These are phyloP conservation scores for Scolopax rusticola DNA, from an alignment of 2,797 vertebrate genomes.

Conservation along the genomic window DNA sequence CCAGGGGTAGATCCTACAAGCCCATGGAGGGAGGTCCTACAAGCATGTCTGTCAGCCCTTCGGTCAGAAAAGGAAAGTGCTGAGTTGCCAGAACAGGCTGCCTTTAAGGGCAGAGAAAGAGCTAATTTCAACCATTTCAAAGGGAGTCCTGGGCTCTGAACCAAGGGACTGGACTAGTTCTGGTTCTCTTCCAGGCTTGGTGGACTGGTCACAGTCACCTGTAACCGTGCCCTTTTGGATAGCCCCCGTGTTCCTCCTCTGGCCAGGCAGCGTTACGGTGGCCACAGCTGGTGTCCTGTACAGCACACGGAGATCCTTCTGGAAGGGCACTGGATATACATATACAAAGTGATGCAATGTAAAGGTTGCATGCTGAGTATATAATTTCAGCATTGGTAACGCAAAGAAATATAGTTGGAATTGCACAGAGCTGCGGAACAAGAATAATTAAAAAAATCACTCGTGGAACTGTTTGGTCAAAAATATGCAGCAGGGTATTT, in stretches of 20 bases:
- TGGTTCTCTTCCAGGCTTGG: not conserved
- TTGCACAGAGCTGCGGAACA: not conserved
- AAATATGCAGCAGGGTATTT: not conserved
- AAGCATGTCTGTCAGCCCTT: not conserved
- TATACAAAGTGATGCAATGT: not conserved
- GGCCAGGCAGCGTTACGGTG: not conserved
- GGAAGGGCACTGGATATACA: not conserved
- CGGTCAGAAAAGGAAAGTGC: not conserved
- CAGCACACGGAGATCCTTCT: not conserved
- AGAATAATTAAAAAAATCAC: no score
- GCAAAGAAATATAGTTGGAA: not conserved
- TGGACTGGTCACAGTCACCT: no score
- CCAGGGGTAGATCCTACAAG: not conserved
- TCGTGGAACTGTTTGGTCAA: not conserved
- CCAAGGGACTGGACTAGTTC: not conserved
- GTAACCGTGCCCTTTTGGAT: not conserved
- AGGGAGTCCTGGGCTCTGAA: not conserved
- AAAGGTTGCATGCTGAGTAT: not conserved
- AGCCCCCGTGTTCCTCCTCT: not conserved
- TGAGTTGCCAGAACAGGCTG: not conserved
- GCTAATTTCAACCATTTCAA: not conserved
- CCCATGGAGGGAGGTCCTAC: not conserved
- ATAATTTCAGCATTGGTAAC: accelerated
- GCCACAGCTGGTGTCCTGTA: accelerated
- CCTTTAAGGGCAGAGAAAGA: not conserved